Conservation (phyloP, 2,113 vertebrate genomes). For the Nansenia antarctica region DNA sequence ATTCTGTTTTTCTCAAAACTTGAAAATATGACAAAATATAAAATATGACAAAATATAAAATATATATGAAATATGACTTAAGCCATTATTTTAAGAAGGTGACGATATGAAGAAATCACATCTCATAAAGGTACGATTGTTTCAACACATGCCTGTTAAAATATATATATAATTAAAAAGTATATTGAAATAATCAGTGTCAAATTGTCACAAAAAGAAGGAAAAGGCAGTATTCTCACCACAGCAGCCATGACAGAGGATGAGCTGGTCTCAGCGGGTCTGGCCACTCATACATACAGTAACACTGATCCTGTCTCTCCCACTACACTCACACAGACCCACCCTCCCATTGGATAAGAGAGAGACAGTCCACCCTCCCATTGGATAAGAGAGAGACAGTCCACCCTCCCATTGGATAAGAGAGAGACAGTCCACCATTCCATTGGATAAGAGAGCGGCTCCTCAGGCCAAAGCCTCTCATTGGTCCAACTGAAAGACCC, state of each 20-base stretch:
- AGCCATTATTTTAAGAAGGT: too few species aligned
- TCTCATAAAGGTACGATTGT: neutral
- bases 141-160: neutral
- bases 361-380: neutral
- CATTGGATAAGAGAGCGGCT: neutral
- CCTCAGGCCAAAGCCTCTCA: slow-evolving; percentile 5
- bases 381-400: neutral
- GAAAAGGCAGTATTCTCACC: neutral
- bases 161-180: neutral
- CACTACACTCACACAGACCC: neutral
- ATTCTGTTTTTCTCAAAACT: neutral
- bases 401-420: neutral
- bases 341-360: neutral
- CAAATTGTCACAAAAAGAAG: neutral
- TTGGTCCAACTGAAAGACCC: slow-evolving; percentile 2
- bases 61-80: too few species aligned
- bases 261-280: too few species aligned
- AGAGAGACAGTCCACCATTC: neutral
- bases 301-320: neutral
- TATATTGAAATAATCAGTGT: too few species aligned
- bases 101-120: neutral
- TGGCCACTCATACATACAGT: neutral
- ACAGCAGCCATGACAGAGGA: neutral
- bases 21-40: neutral
- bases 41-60: neutral